phyloP scores from a whole-genome alignment of 2,888 invertebrate genomes.

The Eretmocerus hayati region DNA sequence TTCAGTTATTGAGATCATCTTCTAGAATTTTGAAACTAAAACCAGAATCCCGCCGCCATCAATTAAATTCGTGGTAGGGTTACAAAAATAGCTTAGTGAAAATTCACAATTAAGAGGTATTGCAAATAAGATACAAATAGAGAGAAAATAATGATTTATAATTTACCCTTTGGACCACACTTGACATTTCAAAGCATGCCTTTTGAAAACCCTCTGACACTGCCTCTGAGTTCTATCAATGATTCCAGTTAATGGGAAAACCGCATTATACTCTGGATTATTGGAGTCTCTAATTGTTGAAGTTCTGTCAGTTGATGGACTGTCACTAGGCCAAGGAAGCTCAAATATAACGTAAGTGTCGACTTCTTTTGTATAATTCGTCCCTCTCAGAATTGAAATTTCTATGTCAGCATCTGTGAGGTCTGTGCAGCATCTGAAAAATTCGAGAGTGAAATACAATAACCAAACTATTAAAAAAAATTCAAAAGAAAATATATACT shows the following conservation, averaged over 20 bases:
- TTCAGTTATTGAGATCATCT: too few relatives aligned
- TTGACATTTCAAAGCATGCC: slow-evolving; percentile 74
- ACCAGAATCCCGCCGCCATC: too few relatives aligned
- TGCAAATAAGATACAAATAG: too few relatives aligned
- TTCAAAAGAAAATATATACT: too few relatives aligned
- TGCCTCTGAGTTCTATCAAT: slow-evolving; percentile 74
- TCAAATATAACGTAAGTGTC: slow-evolving; percentile 92
- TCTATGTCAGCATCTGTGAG: slow-evolving; percentile 86
- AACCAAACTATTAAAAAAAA: slow-evolving; percentile 1
- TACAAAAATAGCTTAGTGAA: too few relatives aligned
- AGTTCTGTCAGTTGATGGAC: slow-evolving; percentile 69
- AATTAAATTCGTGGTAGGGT: too few relatives aligned
- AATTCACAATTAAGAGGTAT: too few relatives aligned
- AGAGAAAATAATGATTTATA: too few relatives aligned
- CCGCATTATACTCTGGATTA: slow-evolving; percentile 81
- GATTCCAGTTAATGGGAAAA: slow-evolving; percentile 60
- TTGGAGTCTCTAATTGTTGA: slow-evolving; percentile 73
- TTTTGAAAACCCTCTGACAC: slow-evolving; percentile 80
- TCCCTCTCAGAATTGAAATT: slow-evolving; percentile 75
- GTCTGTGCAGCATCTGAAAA: slow-evolving; percentile 73
- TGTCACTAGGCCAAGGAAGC: slow-evolving; percentile 83
- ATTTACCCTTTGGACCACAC: slow-evolving; percentile 83
- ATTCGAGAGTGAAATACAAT: background rate
- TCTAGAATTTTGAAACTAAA: too few relatives aligned
- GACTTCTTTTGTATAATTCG: slow-evolving; percentile 82